Evolutionary conservation across 2,888 invertebrate genomes (phyloP).

Genomic region (Salticus scenicus): DNA sequence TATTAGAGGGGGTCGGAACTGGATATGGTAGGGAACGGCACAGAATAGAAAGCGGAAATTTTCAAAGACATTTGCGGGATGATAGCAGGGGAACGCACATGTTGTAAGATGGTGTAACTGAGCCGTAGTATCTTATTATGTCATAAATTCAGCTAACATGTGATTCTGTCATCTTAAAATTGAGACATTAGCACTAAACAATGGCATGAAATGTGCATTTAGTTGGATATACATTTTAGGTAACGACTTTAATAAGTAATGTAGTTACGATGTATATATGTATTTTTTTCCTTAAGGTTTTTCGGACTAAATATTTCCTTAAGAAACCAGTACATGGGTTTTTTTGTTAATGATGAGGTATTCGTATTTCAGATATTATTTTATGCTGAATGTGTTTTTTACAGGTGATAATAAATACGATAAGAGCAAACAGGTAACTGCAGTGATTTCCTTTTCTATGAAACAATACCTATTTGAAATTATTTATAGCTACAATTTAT

Average conservation of each 20-base stretch:
- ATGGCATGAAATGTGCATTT: conserved; percentile 68
- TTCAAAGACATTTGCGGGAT: conserved; percentile 63
- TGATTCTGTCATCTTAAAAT: conserved; percentile 69
- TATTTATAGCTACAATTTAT: too few relatives aligned
- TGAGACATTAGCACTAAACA: conserved; percentile 70
- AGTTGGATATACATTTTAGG: conserved; percentile 63
- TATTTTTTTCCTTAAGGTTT: too few relatives aligned
- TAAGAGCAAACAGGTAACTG: too few relatives aligned
- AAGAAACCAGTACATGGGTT: too few relatives aligned
- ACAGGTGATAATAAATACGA: too few relatives aligned
- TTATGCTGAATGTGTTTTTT: too few relatives aligned
- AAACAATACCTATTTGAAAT: too few relatives aligned
- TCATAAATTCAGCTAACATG: conserved; percentile 67
- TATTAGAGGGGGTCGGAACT: background rate
- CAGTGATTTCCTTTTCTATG: too few relatives aligned
- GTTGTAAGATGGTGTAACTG: conserved; percentile 34
- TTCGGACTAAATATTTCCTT: too few relatives aligned
- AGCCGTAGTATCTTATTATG: conserved; percentile 66
- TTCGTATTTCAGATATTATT: too few relatives aligned
- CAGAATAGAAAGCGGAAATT: conserved; percentile 36
- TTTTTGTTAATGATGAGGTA: too few relatives aligned
- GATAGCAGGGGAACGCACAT: conserved; percentile 58
- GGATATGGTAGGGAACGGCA: background rate
- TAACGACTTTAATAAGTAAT: conserved; percentile 63
- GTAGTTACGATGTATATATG: too few relatives aligned